Conservation (phyloP, 1,140 invertebrate species). For the Monochamus saltuarius region DNA sequence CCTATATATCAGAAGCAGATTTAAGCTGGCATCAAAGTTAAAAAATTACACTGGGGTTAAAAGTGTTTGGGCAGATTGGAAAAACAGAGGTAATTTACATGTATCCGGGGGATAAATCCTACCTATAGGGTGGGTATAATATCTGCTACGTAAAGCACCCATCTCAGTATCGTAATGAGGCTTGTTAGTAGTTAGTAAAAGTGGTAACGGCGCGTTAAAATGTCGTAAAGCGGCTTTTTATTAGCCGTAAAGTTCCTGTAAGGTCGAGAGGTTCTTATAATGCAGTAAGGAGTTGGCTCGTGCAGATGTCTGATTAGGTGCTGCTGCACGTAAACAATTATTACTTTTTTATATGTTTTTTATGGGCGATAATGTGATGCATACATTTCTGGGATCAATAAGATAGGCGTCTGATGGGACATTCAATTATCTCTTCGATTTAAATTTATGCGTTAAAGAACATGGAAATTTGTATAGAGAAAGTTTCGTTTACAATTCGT, state of each 20-base stretch:
- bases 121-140: slow-evolving; percentile 33
- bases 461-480: too few species aligned
- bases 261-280: slow-evolving; percentile 40
- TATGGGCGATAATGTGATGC: neutral
- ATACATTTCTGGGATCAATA: too few species aligned
- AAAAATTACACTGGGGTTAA: too few species aligned
- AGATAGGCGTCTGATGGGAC: too few species aligned
- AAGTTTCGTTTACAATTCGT: too few species aligned
- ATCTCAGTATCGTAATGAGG: slow-evolving; percentile 48
- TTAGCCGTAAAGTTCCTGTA: slow-evolving; percentile 46
- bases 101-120: slow-evolving; percentile 23
- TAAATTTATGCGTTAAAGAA: too few species aligned
- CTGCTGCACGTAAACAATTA: slow-evolving; percentile 44
- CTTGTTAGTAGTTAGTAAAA: slow-evolving; percentile 49
- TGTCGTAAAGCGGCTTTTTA: slow-evolving; percentile 50
- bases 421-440: too few species aligned
- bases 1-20: too few species aligned
- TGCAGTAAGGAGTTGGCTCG: slow-evolving; percentile 18
- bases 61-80: neutral
- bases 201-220: slow-evolving; percentile 49
- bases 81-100: slow-evolving; percentile 3
- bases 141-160: slow-evolving; percentile 39
- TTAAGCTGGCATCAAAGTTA: too few species aligned
- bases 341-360: slow-evolving; percentile 15
- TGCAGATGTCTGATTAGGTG: slow-evolving; percentile 35